Evolutionary conservation across 2,797 vertebrate genomes (phyloP), one percentile per base, ranked within the genome.

Genomic region (Myotis daubentonii): DNA sequence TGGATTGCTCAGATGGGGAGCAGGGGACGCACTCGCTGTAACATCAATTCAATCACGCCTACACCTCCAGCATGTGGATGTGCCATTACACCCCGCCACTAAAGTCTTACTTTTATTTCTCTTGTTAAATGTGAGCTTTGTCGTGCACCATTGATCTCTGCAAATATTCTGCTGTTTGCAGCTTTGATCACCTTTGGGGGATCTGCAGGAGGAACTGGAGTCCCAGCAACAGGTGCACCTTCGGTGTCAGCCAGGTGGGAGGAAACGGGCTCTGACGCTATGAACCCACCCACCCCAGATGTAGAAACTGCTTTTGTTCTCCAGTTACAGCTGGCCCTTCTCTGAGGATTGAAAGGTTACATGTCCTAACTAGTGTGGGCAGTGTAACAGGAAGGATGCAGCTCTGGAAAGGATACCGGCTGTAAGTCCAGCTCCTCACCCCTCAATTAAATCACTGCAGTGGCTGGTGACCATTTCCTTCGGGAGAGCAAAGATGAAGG

Each of bases 171-270:
- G 96, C 98, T 98, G 97, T 98, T 98, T 98, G 98, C 98, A 98
- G 93, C 97, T 98, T 98, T 97, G 98, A 98, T 98, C 97, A 98
- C 98, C 98, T 98, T 97, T 98, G 97, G 97, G 97, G 98, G 98
- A 98, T 98, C 98, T 98, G 97, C 91, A 95, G 96, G 97, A 97
- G 97, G 98, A 98, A 98, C 98, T 98, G 98, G 98, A 98, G 98
- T 97, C 96, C 47, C 7, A 96, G 93, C 89, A 97, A 95, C 12
- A 91, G 89, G 95, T 95, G 95, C 96, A 97, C 97, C 98, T 97
- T 97, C 98, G 97, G 95, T 95, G 96, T 94, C 72, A 16, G 15
- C 0, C 38, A 89, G 94, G 93, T 84, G 94, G 87, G 91, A 80
- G 23, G 23, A 89, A 7, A 8, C 33, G 72, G 89, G 86, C 86